These are phyloP conservation scores for Guaruba guarouba DNA, from an alignment of 2,113 vertebrate genomes.

Conservation along the genomic window DNA sequence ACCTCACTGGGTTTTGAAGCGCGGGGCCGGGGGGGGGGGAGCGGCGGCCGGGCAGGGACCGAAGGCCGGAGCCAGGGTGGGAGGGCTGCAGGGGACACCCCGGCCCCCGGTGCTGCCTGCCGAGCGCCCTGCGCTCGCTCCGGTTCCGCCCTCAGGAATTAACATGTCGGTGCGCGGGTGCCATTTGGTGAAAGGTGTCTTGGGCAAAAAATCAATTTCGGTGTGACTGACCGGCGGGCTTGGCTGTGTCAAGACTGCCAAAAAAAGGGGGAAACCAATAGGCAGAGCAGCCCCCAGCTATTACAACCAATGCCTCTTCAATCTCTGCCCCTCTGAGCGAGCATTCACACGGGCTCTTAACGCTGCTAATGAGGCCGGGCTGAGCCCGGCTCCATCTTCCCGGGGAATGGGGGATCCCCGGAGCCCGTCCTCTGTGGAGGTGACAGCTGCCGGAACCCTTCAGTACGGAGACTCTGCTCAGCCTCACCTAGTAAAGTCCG, in stretches of 20 bases:
- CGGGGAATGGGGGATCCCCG: background rate
- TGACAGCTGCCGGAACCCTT: background rate
- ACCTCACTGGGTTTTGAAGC: background rate
- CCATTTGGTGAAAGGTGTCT: conserved; percentile 59
- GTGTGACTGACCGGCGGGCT: conserved; percentile 51
- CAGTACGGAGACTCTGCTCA: background rate
- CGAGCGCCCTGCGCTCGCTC: background rate
- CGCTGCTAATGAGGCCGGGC: background rate
- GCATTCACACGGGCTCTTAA: background rate
- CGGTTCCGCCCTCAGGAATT: conserved; percentile 18
- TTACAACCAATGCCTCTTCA: background rate
- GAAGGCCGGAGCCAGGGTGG: background rate
- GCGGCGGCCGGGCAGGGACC: background rate
- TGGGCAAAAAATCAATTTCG: conserved; percentile 67
- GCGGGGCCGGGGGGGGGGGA: background rate
- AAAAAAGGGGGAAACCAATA: background rate
- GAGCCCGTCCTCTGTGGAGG: background rate
- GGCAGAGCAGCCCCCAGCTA: background rate
- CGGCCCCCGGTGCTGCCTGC: background rate
- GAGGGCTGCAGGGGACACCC: background rate
- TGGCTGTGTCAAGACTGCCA: conserved; percentile 36
- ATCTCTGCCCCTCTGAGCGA: background rate
- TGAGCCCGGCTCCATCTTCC: background rate
- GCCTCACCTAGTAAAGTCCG: background rate
- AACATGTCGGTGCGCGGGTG: conserved; percentile 51